Percentiles rank a stretch among this genome's conserved stretches.
These are phyloP conservation scores for Pangasianodon hypophthalmus DNA, from an alignment of 2,113 vertebrate genomes.

Conservation along the genomic window DNA sequence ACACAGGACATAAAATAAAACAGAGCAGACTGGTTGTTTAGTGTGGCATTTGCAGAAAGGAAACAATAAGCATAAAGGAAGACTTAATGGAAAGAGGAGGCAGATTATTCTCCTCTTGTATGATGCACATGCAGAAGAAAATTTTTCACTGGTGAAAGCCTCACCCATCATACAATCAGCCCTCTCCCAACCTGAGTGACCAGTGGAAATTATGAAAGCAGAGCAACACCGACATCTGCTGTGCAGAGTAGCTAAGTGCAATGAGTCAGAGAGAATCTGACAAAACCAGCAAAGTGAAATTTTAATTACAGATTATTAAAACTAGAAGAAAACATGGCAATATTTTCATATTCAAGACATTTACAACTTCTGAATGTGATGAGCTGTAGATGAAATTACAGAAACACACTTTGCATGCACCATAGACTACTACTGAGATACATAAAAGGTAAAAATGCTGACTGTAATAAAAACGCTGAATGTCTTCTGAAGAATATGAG, in stretches of 20 bases:
- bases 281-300: not conserved
- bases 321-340: not conserved
- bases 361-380: not conserved
- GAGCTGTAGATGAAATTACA: not conserved
- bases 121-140: not conserved
- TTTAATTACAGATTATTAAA: not conserved
- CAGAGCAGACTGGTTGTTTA: not conserved
- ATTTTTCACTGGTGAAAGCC: not conserved
- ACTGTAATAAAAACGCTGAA: no score
- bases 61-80: not conserved
- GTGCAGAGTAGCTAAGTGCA: not conserved
- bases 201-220: not conserved
- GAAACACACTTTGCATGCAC: not conserved
- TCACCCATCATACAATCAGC: not conserved
- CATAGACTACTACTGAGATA: not conserved
- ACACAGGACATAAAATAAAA: not conserved
- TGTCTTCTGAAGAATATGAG: not conserved
- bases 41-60: not conserved
- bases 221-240: constrained; percentile 10
- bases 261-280: not conserved
- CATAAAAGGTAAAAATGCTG: no score
- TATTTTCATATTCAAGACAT: not conserved
- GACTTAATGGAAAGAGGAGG: not conserved
- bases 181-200: no score
- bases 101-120: not conserved